Base-by-base conservation (phyloP, 2,113 vertebrate species). In the Pelobates fuscus region DNA sequence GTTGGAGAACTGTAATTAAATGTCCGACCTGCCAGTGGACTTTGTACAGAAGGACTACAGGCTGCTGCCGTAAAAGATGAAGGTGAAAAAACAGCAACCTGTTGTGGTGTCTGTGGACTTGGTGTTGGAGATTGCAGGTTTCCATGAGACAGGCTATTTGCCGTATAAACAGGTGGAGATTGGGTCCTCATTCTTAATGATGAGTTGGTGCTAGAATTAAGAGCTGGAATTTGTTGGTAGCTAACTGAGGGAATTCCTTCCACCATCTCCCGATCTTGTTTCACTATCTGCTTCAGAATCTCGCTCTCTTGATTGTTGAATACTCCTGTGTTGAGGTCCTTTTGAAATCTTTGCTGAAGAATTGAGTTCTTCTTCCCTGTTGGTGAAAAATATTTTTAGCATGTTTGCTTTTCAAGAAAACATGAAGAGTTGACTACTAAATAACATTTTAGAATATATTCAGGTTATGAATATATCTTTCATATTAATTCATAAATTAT, bases 281-380 rank as follows among this genome's bases (percentile, higher is more conserved):
- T 97, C 78, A 98, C 95, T 1, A 99, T 99, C 91, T 99, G 95
- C 90, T 98, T 99, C 91, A 99, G 87, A 80, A 98, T 94, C 90
- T 99, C 97, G 12, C 97, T 98, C 90, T 99, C 97, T 88, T 99
- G 96, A 2, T 97, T 97, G 90, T 98, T 98, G 94, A 99, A 99
- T 63, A 99, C 94, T 41, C 96, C 96, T 1, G 96, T 96, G 83
- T 99, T 98, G 87, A 99, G 93, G 77, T 99, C 97, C 89, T 98
- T 98, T 91, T 98, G 97, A 84, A 99, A 98, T 84, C 98, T 98
- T 84, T 99, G 97, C 81, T 98, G 93, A 77, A 99, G 92, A 83
- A 99, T 93, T 0, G 95, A 98, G 84, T 98, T 98, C 89, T 98
- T 99, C 94, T 98, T 99, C 83, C 96, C 97, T 99, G 89, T 78